These are phyloP conservation scores for Ectobius pallidus DNA, from an alignment of 2,888 invertebrate species.

Conservation along the genomic window DNA sequence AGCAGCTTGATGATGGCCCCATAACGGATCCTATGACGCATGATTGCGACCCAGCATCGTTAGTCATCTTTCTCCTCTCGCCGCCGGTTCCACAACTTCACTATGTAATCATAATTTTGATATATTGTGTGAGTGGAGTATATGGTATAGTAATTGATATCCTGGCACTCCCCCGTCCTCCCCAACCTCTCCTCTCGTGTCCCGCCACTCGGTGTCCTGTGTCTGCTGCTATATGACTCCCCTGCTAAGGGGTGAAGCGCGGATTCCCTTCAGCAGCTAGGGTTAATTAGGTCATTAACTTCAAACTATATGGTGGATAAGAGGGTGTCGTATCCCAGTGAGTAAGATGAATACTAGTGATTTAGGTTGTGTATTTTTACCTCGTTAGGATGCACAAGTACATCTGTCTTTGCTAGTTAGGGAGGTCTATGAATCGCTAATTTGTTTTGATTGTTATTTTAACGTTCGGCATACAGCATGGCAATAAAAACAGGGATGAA, in stretches of 20 bases:
- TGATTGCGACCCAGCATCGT: constrained; percentile 16
- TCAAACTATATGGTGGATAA: constrained; percentile 25
- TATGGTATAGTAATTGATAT: constrained; percentile 41
- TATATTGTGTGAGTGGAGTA: constrained; percentile 42
- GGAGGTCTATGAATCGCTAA: neutral
- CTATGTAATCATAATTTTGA: constrained; percentile 42
- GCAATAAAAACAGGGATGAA: too few relatives aligned
- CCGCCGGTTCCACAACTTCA: constrained; percentile 5
- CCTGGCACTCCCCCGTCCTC: too few relatives aligned
- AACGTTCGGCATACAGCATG: too few relatives aligned
- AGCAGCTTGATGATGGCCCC: constrained; percentile 32
- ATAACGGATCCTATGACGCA: constrained; percentile 3
- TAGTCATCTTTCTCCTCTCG: constrained; percentile 20
- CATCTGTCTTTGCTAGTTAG: neutral
- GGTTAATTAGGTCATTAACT: constrained; percentile 40
- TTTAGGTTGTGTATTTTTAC: constrained; percentile 28
- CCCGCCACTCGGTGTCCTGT: constrained; percentile 29
- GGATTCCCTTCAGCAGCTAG: constrained; percentile 22
- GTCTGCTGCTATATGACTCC: constrained; percentile 27
- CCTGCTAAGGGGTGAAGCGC: constrained; percentile 8
- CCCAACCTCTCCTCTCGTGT: constrained; percentile 32
- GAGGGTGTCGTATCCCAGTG: constrained; percentile 24
- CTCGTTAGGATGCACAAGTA: constrained; percentile 12
- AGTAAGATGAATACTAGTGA: constrained; percentile 31
- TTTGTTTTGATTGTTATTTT: neutral